Conservation (phyloP, 2,113 vertebrate species). For the Salvelinus namaycush region DNA sequence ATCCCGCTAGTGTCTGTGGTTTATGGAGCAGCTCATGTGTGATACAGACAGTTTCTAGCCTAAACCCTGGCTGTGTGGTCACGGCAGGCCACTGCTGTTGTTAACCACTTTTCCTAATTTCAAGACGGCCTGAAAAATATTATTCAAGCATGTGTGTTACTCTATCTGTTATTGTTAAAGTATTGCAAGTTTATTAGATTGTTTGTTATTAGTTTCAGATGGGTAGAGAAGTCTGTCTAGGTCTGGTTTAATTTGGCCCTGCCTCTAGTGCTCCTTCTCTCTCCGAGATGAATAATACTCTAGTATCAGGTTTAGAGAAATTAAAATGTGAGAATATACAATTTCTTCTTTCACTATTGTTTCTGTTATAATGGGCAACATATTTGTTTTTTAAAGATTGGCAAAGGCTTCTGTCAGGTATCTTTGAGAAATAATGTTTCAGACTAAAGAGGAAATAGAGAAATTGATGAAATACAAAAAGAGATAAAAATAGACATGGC, state of each 20-base stretch:
- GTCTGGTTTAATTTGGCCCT: background rate
- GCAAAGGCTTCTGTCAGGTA: too few relatives aligned
- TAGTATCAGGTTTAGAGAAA: background rate
- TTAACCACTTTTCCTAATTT: background rate
- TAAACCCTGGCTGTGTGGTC: background rate
- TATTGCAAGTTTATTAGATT: background rate
- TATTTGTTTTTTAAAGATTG: background rate
- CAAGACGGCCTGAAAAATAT: background rate
- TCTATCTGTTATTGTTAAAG: background rate
- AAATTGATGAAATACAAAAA: background rate
- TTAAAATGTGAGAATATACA: background rate
- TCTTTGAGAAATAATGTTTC: background rate
- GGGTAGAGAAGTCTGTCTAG: background rate
- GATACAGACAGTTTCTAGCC: constrained; percentile 36
- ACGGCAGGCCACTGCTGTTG: constrained; percentile 15
- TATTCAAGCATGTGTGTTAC: background rate
- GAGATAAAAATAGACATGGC: background rate
- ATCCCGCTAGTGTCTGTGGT: constrained; percentile 15
- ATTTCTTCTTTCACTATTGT: too few relatives aligned
- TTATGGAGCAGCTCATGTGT: constrained; percentile 35
- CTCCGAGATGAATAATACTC: background rate
- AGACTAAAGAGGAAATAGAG: background rate
- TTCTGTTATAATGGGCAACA: background rate
- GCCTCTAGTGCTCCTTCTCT: background rate
- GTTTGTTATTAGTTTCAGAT: background rate